These are phyloP conservation scores for Gnathonemus echidnorhynchus DNA, from an alignment of 2,113 vertebrate genomes.

Conservation along the genomic window DNA sequence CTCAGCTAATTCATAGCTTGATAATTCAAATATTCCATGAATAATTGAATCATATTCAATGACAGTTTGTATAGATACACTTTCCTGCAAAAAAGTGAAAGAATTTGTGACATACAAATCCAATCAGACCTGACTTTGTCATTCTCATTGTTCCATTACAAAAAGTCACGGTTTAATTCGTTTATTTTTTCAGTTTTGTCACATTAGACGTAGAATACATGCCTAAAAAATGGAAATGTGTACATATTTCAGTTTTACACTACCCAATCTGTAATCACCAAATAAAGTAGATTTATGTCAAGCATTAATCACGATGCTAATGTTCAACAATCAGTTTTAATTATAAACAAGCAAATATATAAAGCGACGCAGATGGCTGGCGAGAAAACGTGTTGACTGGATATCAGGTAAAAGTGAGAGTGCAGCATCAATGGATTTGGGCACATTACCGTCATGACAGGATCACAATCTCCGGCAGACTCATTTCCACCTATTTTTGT, in stretches of 20 bases:
- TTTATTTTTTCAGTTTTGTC: background rate
- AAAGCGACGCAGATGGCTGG: background rate
- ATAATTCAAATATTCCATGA: background rate
- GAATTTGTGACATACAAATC: background rate
- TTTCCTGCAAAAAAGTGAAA: background rate
- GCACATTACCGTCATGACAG: background rate
- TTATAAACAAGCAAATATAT: background rate
- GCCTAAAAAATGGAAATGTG: background rate
- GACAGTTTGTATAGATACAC: background rate
- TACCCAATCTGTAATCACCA: background rate
- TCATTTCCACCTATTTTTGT: background rate
- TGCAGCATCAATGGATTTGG: background rate
- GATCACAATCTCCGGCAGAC: background rate
- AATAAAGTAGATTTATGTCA: background rate
- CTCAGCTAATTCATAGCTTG: background rate
- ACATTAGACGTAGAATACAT: background rate
- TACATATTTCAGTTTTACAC: background rate
- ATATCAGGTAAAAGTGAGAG: background rate
- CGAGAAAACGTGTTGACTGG: background rate
- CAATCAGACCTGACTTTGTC: background rate
- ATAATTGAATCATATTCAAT: background rate
- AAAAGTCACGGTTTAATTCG: background rate
- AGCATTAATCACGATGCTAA: background rate
- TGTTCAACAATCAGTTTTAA: background rate
- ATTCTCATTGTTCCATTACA: background rate